Evolutionary conservation across 2,888 invertebrate genomes (phyloP).

Genomic region (Oscheius sp.): DNA sequence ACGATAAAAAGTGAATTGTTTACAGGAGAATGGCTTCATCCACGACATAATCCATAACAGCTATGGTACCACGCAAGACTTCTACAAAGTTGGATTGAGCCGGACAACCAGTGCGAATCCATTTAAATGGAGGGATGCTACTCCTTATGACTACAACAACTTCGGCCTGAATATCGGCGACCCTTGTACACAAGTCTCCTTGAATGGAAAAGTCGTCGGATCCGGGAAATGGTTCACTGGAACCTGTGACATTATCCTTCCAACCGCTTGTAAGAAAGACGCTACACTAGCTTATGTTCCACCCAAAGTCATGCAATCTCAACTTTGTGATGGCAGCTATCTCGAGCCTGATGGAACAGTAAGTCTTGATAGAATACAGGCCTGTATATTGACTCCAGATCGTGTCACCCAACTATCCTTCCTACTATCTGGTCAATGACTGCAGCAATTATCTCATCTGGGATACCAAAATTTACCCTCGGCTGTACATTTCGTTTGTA

Average conservation of each 20-base stretch:
- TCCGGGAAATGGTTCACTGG: not conserved
- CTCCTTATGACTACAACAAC: not conserved
- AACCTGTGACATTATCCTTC: not conserved
- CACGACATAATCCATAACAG: not conserved
- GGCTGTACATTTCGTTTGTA: not conserved
- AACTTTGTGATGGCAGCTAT: no score
- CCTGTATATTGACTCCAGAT: not conserved
- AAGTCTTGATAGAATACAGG: not conserved
- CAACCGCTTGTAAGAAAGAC: not conserved
- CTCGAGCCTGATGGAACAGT: not conserved
- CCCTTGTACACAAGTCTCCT: not conserved
- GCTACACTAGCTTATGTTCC: no score
- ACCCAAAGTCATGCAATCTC: no score
- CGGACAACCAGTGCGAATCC: not conserved
- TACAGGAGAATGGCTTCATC: constrained; percentile 6
- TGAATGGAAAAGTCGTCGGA: not conserved
- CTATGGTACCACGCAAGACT: not conserved
- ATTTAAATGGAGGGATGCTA: not conserved
- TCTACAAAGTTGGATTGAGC: not conserved
- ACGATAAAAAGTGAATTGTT: not conserved
- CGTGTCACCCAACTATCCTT: not conserved
- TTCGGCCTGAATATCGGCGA: not conserved
- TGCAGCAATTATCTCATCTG: not conserved
- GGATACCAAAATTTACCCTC: not conserved
- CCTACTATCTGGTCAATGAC: not conserved